phyloP scores from a whole-genome alignment of 2,888 invertebrate genomes.

The Tyria jacobaeae region DNA sequence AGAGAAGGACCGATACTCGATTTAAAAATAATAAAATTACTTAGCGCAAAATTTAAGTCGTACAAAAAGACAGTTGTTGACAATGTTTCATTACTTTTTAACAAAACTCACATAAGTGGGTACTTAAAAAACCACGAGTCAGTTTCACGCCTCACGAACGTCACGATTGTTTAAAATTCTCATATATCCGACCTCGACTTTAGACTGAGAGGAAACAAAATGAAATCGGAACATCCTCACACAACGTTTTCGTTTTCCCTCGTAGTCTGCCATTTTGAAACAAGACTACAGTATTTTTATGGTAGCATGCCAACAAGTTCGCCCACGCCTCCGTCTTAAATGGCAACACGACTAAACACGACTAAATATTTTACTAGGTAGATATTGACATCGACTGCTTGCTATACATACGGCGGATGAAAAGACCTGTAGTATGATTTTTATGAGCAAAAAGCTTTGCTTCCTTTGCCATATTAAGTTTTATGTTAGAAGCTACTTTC shows the following conservation, averaged over 20 bases:
- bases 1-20: no score
- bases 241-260: constrained; percentile 6
- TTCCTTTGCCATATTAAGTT: not conserved
- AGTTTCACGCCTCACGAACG: not conserved
- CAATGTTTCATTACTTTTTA: no score
- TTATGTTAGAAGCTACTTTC: no score
- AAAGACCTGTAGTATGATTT: not conserved
- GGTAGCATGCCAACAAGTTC: constrained; percentile 24
- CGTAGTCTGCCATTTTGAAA: constrained; percentile 3
- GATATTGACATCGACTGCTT: constrained; percentile 9
- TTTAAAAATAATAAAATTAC: no score
- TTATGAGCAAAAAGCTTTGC: not conserved
- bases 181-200: not conserved
- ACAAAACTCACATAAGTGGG: not conserved
- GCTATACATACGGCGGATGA: constrained; percentile 3
- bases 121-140: not conserved
- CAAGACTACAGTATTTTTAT: constrained; percentile 26
- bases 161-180: not conserved
- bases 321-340: constrained; percentile 36
- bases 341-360: constrained; percentile 24
- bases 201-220: not conserved
- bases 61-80: no score
- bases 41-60: no score
- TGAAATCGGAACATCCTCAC: not conserved
- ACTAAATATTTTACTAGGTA: constrained; percentile 10